A percentile compares a stretch with the other conserved stretches of the same genome.
Conservation (phyloP, 2,113 vertebrate species). For the Engraulis encrasicolus region DNA sequence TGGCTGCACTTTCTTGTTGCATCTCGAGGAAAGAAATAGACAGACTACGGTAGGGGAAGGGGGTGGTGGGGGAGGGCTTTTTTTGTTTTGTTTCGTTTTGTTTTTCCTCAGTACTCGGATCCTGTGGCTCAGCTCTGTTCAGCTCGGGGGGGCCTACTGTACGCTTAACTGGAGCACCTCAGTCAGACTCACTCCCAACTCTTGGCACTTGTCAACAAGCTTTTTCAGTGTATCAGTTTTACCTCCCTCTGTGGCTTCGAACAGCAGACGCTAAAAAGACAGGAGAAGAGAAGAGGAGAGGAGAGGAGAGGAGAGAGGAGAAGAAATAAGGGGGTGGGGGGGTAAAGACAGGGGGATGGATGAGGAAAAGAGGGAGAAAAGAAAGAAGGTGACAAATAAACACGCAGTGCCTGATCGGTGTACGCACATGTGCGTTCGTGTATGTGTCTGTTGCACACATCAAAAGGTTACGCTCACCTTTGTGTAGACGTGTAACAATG, state of each 20-base stretch:
- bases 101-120: conserved; percentile 81
- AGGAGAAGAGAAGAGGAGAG: conserved; percentile 52
- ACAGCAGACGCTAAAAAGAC: conserved; percentile 93
- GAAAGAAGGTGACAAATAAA: background rate
- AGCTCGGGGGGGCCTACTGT: no score
- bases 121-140: conserved; percentile 84
- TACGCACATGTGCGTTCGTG: conserved; percentile 51
- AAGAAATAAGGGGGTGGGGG: background rate
- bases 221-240: conserved; percentile 91
- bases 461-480: background rate
- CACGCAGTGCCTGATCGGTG: conserved; percentile 28
- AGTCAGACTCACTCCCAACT: conserved; percentile 95
- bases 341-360: background rate
- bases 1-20: no score
- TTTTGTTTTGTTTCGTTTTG: no score
- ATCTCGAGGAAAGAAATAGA: no score
- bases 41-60: no score
- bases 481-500: background rate
- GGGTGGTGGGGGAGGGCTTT: conserved; percentile 68
- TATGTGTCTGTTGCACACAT: conserved; percentile 9
- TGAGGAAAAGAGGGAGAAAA: no score
- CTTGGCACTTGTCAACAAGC: conserved; percentile 92
- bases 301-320: background rate
- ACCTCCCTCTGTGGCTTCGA: conserved; percentile 92
- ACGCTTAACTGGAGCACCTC: conserved; percentile 92